phyloP scores from a whole-genome alignment of 2,113 vertebrate genomes.

The Myrmecophaga tridactyla region DNA sequence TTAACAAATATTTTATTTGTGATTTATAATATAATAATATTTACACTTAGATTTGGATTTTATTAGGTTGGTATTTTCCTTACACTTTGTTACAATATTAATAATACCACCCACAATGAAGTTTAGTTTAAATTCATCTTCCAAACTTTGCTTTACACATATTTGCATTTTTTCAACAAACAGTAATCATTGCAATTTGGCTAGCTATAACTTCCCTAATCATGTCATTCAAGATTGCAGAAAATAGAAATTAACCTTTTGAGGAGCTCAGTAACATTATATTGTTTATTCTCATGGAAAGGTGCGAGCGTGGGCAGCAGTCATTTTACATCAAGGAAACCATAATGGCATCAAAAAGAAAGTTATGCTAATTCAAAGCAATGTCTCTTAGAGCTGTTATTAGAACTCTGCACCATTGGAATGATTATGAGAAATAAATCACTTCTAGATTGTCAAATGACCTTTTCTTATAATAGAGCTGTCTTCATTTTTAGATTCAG shows the following conservation, averaged over 20 bases:
- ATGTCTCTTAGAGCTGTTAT: constrained; percentile 59
- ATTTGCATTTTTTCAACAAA: constrained; percentile 37
- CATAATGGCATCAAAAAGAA: constrained; percentile 67
- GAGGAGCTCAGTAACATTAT: neutral
- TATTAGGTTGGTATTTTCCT: constrained; percentile 35
- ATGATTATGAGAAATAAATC: constrained; percentile 67
- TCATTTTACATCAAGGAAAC: constrained; percentile 66
- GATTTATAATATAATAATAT: neutral
- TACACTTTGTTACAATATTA: neutral
- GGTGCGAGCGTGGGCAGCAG: constrained; percentile 64
- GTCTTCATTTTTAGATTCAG: neutral
- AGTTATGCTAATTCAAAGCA: constrained; percentile 71
- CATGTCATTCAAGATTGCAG: neutral
- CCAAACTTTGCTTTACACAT: neutral
- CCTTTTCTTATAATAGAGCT: neutral
- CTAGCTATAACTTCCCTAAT: neutral
- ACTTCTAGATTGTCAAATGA: constrained; percentile 61
- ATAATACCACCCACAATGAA: neutral
- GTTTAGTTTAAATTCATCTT: constrained; percentile 58
- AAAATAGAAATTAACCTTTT: constrained; percentile 53
- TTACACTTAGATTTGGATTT: constrained; percentile 34
- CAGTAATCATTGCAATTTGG: neutral
- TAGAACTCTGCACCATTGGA: constrained; percentile 43
- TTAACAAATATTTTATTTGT: neutral
- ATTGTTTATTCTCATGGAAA: neutral